Percentiles rank a stretch among this genome's conserved stretches.
Conservation (phyloP, 2,797 vertebrate genomes). For the Coregonus suidteri region DNA sequence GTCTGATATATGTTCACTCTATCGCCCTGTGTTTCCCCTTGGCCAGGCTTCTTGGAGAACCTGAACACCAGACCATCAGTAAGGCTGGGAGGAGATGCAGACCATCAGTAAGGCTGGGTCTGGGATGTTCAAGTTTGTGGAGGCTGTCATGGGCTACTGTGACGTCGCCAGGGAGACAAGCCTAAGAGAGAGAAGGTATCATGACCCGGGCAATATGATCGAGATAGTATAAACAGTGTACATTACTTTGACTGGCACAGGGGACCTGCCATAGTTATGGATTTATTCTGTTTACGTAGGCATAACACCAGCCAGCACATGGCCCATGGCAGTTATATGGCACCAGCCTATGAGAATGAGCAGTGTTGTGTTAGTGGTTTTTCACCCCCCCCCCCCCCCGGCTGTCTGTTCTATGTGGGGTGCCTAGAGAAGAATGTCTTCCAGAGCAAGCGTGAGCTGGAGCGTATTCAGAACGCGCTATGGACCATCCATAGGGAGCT, state of each 20-base stretch:
- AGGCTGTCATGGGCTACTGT: conserved; percentile 93
- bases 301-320: background rate
- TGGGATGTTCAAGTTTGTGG: conserved; percentile 95
- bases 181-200: conserved; percentile 94
- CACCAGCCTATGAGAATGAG: background rate
- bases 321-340: background rate
- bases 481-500: conserved; percentile 83
- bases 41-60: conserved; percentile 82
- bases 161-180: conserved; percentile 88
- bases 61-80: conserved; percentile 77
- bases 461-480: conserved; percentile 77
- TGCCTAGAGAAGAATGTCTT: conserved; percentile 87
- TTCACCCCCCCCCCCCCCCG: background rate
- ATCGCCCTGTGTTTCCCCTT: conserved; percentile 7
- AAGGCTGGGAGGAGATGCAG: conserved; percentile 86
- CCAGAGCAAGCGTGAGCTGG: conserved; percentile 86
- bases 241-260: background rate
- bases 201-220: background rate
- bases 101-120: conserved; percentile 91
- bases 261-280: background rate
- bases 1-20: background rate
- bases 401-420: conserved; percentile 78
- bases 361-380: background rate
- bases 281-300: background rate
- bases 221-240: background rate